phyloP scores from a whole-genome alignment of 2,797 vertebrate species.

The Malacoraja senta region DNA sequence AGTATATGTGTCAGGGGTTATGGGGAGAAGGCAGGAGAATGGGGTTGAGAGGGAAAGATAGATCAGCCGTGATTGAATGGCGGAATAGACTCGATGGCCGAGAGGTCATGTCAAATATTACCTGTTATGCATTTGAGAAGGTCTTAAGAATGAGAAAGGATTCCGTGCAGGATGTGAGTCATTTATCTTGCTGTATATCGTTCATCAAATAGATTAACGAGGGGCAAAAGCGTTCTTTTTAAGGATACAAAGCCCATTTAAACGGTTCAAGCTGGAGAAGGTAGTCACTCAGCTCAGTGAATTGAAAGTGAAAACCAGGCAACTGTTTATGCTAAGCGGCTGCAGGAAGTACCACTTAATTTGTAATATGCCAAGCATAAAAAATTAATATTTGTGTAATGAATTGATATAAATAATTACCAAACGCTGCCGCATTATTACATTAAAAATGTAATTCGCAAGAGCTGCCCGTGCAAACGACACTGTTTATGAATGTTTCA shows the following conservation, averaged over 20 bases:
- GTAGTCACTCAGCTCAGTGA: background rate
- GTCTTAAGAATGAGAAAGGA: background rate
- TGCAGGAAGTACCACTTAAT: background rate
- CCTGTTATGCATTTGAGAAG: background rate
- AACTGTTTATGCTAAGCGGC: background rate
- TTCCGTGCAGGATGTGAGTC: background rate
- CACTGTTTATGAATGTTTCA: conserved; percentile 18
- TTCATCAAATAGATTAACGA: background rate
- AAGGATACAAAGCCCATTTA: background rate
- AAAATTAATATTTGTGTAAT: conserved; percentile 8
- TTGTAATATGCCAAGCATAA: background rate
- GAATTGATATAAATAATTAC: conserved; percentile 30
- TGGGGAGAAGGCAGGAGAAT: too few species aligned
- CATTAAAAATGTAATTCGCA: background rate
- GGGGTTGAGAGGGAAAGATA: too few species aligned
- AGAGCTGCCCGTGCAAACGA: background rate
- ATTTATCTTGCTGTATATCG: background rate
- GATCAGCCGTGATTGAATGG: too few species aligned
- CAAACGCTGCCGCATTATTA: background rate
- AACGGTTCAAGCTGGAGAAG: background rate
- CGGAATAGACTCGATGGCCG: too few species aligned
- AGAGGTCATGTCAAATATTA: too few species aligned
- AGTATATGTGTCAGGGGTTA: too few species aligned
- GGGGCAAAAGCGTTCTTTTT: background rate
- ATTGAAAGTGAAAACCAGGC: background rate